A percentile compares a stretch with the other conserved stretches of the same genome.
These are phyloP conservation scores for Slavum lentiscoides DNA, from an alignment of 2,888 invertebrate genomes.

Conservation along the genomic window DNA sequence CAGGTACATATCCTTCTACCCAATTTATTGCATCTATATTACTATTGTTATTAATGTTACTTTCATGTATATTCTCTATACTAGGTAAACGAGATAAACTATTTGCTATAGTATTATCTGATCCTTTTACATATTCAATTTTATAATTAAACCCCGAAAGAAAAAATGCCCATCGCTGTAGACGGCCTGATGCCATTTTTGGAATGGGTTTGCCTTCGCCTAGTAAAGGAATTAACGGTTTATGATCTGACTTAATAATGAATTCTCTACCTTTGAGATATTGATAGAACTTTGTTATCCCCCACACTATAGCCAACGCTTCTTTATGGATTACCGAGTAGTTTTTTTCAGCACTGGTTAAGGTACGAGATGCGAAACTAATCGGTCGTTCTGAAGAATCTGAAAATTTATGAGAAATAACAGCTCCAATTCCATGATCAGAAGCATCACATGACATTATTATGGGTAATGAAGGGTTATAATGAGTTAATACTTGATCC, in stretches of 20 bases:
- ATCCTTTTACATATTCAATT: constrained; percentile 30
- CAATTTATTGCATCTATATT: too few relatives aligned
- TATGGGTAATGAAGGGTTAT: constrained; percentile 19
- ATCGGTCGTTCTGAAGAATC: not conserved
- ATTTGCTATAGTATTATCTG: too few relatives aligned
- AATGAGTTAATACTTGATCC: constrained; percentile 31
- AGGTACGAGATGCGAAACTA: not conserved
- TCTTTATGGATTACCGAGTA: not conserved
- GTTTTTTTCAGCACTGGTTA: not conserved
- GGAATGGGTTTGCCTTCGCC: constrained; percentile 14
- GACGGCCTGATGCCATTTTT: constrained; percentile 20
- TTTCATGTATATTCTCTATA: too few relatives aligned
- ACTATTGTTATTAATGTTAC: too few relatives aligned
- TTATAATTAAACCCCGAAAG: too few relatives aligned
- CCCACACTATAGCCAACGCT: not conserved
- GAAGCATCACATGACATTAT: not conserved
- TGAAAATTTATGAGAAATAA: not conserved
- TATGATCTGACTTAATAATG: constrained; percentile 32
- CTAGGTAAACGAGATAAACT: too few relatives aligned
- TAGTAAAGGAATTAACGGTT: constrained; percentile 26
- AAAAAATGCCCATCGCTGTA: constrained; percentile 25
- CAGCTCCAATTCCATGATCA: not conserved
- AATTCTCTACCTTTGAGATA: constrained; percentile 14
- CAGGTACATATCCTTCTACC: too few relatives aligned
- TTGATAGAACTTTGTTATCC: constrained; percentile 2